A percentile compares a stretch with the other conserved stretches of the same genome.
phyloP scores from a whole-genome alignment of 2,113 vertebrate genomes.

The Syngnathus floridae region DNA sequence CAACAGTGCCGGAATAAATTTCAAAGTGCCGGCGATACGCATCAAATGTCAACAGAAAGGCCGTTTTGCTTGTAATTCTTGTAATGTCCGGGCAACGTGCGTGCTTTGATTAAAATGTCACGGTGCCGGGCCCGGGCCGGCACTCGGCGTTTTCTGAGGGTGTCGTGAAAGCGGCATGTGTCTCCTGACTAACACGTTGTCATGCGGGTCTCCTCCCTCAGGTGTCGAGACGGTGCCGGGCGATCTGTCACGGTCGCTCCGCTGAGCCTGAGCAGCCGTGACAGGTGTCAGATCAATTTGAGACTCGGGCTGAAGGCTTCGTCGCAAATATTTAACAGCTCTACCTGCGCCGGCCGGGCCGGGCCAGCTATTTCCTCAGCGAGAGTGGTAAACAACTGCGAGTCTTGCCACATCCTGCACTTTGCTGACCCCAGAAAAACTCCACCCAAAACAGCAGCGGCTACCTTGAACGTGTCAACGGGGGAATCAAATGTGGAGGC shows the following conservation, averaged over 20 bases:
- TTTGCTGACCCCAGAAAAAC: neutral
- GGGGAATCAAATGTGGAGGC: no score
- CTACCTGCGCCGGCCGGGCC: slow-evolving; percentile 33
- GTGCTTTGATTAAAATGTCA: neutral
- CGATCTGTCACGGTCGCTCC: slow-evolving; percentile 49
- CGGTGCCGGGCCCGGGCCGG: neutral
- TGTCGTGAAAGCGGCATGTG: slow-evolving; percentile 16
- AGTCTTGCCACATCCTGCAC: neutral
- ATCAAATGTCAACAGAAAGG: neutral
- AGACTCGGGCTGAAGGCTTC: slow-evolving; percentile 51
- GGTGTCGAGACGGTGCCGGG: slow-evolving; percentile 47
- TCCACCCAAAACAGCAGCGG: neutral
- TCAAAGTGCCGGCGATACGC: slow-evolving; percentile 20
- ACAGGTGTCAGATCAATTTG: slow-evolving; percentile 68
- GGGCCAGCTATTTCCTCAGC: slow-evolving; percentile 50
- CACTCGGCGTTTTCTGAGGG: neutral
- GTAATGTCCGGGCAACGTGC: neutral
- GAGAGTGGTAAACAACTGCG: slow-evolving; percentile 36
- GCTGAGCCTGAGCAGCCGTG: slow-evolving; percentile 57
- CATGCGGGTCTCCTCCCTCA: slow-evolving; percentile 32
- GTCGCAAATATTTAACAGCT: slow-evolving; percentile 53
- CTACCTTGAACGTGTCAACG: neutral
- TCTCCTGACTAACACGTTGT: slow-evolving; percentile 37
- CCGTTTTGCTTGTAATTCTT: neutral
- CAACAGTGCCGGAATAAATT: neutral